Evolutionary conservation across 2,888 invertebrate genomes (phyloP).

Genomic region (Drosophila sordidapex): DNA sequence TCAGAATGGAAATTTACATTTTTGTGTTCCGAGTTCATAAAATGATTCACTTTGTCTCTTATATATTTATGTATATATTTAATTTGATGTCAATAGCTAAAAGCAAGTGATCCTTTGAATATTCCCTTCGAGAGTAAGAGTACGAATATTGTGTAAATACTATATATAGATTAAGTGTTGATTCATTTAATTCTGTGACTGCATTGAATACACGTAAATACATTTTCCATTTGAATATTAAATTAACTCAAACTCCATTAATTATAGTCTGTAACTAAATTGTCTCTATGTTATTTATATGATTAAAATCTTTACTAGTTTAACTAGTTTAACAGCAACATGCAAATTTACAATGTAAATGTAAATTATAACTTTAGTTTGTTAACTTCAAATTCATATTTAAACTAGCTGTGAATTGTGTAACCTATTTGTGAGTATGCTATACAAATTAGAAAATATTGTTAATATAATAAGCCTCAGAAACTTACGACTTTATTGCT

Average conservation of each 20-base stretch:
- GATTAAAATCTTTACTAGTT: background rate
- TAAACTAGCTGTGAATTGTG: background rate
- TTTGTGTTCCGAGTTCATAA: background rate
- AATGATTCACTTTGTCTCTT: background rate
- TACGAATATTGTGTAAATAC: background rate
- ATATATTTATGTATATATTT: too few relatives aligned
- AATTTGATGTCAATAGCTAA: background rate
- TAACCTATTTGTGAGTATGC: background rate
- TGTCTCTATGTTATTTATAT: background rate
- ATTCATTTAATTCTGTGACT: background rate
- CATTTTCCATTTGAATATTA: background rate
- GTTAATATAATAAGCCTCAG: background rate
- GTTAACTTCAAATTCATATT: background rate
- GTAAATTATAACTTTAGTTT: background rate
- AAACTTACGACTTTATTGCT: background rate
- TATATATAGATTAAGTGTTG: background rate
- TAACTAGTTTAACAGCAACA: background rate
- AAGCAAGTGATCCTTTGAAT: background rate
- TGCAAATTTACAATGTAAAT: background rate
- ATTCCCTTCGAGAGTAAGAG: too few relatives aligned
- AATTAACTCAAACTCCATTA: background rate
- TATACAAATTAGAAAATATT: background rate
- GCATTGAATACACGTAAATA: background rate
- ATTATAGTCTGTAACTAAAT: background rate
- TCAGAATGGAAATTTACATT: slow-evolving; percentile 1